phyloP scores from a whole-genome alignment of 2,113 vertebrate species.

The Tragelaphus imberbis region DNA sequence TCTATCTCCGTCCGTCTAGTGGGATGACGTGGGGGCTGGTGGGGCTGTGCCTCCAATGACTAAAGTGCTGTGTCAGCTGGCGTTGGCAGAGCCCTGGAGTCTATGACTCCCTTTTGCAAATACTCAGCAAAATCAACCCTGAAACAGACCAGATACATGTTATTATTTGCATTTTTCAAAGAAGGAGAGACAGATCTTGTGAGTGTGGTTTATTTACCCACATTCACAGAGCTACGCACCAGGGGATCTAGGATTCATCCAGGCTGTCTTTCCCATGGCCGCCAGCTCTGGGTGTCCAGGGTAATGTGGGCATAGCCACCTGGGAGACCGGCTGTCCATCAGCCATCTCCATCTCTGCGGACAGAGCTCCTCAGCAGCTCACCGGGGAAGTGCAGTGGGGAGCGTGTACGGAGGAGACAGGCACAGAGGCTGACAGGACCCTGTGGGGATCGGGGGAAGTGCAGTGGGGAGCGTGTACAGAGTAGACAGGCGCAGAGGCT shows the following conservation, averaged over 20 bases:
- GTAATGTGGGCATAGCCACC: rapidly evolving
- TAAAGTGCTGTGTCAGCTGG: rapidly evolving
- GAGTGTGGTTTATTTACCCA: background rate
- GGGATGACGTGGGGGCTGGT: rapidly evolving
- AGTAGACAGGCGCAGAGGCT: too few relatives aligned
- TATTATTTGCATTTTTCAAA: background rate
- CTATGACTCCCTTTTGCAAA: too few relatives aligned
- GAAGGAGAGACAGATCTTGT: background rate
- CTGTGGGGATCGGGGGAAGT: too few relatives aligned
- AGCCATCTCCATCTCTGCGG: rapidly evolving
- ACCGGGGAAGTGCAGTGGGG: too few relatives aligned
- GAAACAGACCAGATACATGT: rapidly evolving
- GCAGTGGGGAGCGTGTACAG: too few relatives aligned
- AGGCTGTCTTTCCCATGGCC: too few relatives aligned
- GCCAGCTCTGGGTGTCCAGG: rapidly evolving
- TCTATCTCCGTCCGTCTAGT: rapidly evolving
- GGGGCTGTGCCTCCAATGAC: rapidly evolving
- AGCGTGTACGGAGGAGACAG: too few relatives aligned
- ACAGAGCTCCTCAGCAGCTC: rapidly evolving
- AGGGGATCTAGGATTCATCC: too few relatives aligned
- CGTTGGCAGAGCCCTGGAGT: rapidly evolving
- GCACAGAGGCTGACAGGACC: too few relatives aligned
- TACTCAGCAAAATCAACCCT: rapidly evolving
- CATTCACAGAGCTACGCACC: rapidly evolving
- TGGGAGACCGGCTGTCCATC: rapidly evolving